Conservation (phyloP, 2,113 vertebrate genomes). For the Hypomesus transpacificus region DNA sequence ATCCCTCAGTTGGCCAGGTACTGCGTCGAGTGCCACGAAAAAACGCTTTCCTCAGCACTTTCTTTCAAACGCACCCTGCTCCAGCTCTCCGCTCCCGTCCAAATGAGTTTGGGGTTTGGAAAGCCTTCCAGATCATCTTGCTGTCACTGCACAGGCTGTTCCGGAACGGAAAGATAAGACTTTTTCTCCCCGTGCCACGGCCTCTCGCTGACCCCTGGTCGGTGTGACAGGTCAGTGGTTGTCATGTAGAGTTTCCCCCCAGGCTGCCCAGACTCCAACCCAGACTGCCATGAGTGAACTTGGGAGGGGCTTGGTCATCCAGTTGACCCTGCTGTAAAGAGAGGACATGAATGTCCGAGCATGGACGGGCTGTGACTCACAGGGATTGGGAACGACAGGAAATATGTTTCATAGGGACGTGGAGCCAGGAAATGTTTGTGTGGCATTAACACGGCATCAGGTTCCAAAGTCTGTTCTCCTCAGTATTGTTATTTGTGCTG, state of each 20-base stretch:
- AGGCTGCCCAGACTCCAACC: constrained; percentile 36
- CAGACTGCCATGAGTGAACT: background rate
- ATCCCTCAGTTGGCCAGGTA: background rate
- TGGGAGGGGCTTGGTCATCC: too few species aligned
- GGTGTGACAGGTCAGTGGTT: constrained; percentile 51
- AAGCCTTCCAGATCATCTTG: constrained; percentile 58
- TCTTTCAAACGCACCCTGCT: constrained; percentile 57
- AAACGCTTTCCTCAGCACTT: constrained; percentile 62
- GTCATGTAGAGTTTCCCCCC: constrained; percentile 16
- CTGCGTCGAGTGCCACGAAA: constrained; percentile 49
- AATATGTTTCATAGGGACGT: too few species aligned
- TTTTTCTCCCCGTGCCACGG: constrained; percentile 47
- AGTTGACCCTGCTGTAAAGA: too few species aligned
- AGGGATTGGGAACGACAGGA: too few species aligned
- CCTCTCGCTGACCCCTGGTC: constrained; percentile 56
- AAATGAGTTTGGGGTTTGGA: constrained; percentile 66
- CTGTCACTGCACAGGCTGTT: constrained; percentile 54
- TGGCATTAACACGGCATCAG: too few species aligned
- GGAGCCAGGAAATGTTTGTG: too few species aligned
- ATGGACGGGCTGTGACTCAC: too few species aligned
- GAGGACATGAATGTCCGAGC: too few species aligned
- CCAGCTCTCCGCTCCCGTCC: constrained; percentile 52
- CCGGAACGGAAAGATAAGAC: constrained; percentile 58
- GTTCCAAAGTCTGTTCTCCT: too few species aligned
- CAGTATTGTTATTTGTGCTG: too few species aligned